Base-by-base conservation (phyloP, 1,140 invertebrate species). In the Zophobas morio region DNA sequence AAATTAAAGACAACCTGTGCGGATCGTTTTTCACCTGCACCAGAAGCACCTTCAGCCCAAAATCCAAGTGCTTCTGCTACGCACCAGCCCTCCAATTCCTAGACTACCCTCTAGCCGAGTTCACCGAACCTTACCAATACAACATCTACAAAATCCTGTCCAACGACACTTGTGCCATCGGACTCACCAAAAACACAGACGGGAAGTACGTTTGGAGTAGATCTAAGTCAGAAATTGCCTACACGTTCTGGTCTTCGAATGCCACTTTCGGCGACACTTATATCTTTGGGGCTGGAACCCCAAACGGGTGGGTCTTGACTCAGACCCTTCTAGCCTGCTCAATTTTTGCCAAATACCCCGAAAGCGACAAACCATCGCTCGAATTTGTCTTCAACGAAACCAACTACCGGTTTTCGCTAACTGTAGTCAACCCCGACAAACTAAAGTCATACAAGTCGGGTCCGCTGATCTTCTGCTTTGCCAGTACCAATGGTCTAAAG, bases 301-400 rank as follows among this genome's bases (percentile, higher is more conserved):
- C 37, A 4, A n/a, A 42, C n/a, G 60, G 60, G 40, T 66, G 60
- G 60, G 33, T 66, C 42, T 66, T 66, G 6, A 66, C 39, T 8
- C 8, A 66, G 6, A 8, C 40, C n/a, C 39, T 39, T 42, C 3
- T 42, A 3, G 8, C 37, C 5, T 66, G 60, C 6, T 42, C 1
- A n/a, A n/a, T 66, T n/a, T 33, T 33, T 8, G 60, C 40, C 20
- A 32, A 32, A 40, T n/a, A 66, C n/a, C 1, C 42, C 35, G 60
- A 32, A 66, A 33, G 6, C 0, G 32, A 2, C 2, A 39, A 66
- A 66, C 60, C 60, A 47, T 1, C 5, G 6, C n/a, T 57, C 8
- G 1, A 35, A 57, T 36, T 57, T 8, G n/a, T 6, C 1, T 6
- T 35, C n/a, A 20, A 20, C 20, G 20, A 20, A 20, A 20, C 20